Conservation (phyloP, 2,113 vertebrate species). For the Tautogolabrus adspersus region DNA sequence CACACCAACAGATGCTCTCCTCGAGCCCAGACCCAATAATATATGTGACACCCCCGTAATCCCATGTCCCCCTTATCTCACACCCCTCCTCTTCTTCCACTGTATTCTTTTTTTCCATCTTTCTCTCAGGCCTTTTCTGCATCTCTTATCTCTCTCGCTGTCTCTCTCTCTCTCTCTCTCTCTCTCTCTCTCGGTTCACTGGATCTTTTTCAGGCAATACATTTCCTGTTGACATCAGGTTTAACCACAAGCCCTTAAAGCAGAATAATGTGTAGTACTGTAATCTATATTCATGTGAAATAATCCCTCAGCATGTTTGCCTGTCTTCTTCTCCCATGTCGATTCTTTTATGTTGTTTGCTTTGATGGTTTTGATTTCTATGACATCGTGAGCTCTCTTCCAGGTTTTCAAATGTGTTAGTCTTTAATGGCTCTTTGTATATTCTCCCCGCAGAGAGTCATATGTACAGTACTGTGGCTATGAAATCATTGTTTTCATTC, state of each 20-base stretch:
- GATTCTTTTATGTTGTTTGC: background rate
- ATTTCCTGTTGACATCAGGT: constrained; percentile 62
- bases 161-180: constrained; percentile 7
- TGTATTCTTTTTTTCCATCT: constrained; percentile 24
- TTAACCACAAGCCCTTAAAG: constrained; percentile 43
- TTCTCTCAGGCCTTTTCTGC: constrained; percentile 27
- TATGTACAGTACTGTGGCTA: background rate
- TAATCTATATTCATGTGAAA: constrained; percentile 27
- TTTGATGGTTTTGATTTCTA: background rate
- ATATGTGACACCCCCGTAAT: constrained; percentile 66
- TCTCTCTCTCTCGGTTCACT: constrained; percentile 29
- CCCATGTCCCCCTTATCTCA: constrained; percentile 45
- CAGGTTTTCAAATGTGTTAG: background rate
- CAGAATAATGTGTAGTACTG: constrained; percentile 7
- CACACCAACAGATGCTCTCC: constrained; percentile 21
- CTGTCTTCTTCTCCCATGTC: background rate
- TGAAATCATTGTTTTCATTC: background rate
- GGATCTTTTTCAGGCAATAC: constrained; percentile 49
- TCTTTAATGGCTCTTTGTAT: background rate
- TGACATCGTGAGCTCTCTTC: background rate
- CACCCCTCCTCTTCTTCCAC: constrained; percentile 11
- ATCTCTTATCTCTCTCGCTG: constrained; percentile 44
- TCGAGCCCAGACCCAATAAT: constrained; percentile 66
- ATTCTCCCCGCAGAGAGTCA: background rate
- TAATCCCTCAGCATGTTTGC: constrained; percentile 13